Conservation (phyloP, 2,797 vertebrate species). For the Acanthiza pusilla region DNA sequence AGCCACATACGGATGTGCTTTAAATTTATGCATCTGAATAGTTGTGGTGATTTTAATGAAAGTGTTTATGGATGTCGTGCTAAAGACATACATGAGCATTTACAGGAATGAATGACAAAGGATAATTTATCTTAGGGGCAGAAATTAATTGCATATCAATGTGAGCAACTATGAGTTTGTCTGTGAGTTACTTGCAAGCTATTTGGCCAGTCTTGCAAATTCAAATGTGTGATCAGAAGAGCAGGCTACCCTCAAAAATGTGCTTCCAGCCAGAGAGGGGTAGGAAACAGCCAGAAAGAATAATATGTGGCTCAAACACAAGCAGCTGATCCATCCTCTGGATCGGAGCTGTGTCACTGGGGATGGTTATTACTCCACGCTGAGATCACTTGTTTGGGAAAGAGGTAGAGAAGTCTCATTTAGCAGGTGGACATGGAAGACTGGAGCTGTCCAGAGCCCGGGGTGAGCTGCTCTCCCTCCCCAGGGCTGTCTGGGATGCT, state of each 20-base stretch:
- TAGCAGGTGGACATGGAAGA: neutral
- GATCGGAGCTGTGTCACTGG: neutral
- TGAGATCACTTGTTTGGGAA: neutral
- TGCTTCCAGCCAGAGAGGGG: neutral
- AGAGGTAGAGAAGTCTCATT: too few relatives aligned
- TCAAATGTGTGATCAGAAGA: neutral
- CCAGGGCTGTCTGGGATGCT: neutral
- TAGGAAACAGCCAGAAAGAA: neutral
- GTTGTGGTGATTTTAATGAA: neutral
- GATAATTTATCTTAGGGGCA: neutral
- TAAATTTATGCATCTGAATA: neutral
- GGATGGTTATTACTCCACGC: neutral
- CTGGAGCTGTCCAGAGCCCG: neutral
- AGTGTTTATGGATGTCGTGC: neutral
- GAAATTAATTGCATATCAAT: neutral
- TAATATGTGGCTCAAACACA: rapidly evolving
- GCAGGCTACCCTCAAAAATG: neutral
- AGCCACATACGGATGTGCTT: neutral
- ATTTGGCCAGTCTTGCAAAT: neutral
- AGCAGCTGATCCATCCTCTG: neutral
- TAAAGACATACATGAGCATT: neutral
- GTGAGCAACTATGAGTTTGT: neutral
- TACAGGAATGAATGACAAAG: neutral
- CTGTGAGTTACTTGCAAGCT: neutral
- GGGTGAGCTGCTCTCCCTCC: neutral